Conservation (phyloP, 2,888 invertebrate genomes). For the Erebia aethiops region DNA sequence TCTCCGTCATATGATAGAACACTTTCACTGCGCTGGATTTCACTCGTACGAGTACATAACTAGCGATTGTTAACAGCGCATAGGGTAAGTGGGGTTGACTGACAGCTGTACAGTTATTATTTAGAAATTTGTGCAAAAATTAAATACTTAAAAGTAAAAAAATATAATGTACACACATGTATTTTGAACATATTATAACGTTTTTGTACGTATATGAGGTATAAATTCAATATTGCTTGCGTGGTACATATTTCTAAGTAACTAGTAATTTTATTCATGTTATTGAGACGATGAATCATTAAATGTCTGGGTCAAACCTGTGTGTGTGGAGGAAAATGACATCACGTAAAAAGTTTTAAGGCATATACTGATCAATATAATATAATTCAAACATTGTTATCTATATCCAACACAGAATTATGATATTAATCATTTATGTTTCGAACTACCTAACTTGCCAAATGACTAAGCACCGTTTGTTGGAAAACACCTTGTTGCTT, state of each 20-base stretch:
- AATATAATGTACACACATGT: no score
- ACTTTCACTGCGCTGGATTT: constrained; percentile 75
- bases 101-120: background rate
- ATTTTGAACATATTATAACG: no score
- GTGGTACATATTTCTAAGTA: constrained; percentile 28
- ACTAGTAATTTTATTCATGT: constrained; percentile 30
- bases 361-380: constrained; percentile 20
- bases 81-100: constrained; percentile 43
- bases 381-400: constrained; percentile 31
- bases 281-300: constrained; percentile 41
- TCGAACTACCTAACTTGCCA: constrained; percentile 39
- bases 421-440: constrained; percentile 46
- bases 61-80: constrained; percentile 51
- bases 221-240: constrained; percentile 19
- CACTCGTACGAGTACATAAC: constrained; percentile 70
- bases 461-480: constrained; percentile 48
- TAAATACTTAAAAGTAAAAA: background rate
- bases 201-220: background rate
- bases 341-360: constrained; percentile 32
- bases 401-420: constrained; percentile 24
- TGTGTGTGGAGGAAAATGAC: constrained; percentile 36
- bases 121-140: background rate
- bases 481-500: constrained; percentile 29
- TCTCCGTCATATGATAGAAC: constrained; percentile 47
- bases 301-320: constrained; percentile 43